phyloP scores from a whole-genome alignment of 2,888 invertebrate genomes.

The Rhingia rostrata region DNA sequence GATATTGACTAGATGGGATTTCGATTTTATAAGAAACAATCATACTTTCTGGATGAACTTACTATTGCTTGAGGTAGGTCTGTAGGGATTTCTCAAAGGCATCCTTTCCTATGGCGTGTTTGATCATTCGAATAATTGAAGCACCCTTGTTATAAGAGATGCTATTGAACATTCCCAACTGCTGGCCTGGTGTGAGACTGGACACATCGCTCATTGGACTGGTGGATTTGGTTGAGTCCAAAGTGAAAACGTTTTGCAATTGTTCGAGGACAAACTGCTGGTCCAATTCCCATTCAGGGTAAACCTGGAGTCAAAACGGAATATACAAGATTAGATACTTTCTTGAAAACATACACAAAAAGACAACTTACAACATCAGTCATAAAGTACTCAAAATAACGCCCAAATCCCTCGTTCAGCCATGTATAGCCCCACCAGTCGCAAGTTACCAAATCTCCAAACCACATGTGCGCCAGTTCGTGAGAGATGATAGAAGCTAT shows the following conservation, averaged over 20 bases:
- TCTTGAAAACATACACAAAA: neutral
- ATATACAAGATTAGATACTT: neutral
- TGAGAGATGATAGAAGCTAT: conserved; percentile 85
- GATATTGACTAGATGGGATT: conserved; percentile 74
- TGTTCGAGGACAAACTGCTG: conserved; percentile 89
- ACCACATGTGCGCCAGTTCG: conserved; percentile 87
- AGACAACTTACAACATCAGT: conserved; percentile 78
- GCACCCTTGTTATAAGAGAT: conserved; percentile 89
- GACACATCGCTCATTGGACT: conserved; percentile 85
- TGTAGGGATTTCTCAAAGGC: conserved; percentile 85
- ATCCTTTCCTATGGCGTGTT: conserved; percentile 85
- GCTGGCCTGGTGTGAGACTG: conserved; percentile 85
- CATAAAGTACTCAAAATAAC: conserved; percentile 89
- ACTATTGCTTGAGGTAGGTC: conserved; percentile 83
- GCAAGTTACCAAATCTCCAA: conserved; percentile 86
- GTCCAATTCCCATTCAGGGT: conserved; percentile 86
- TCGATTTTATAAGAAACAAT: neutral
- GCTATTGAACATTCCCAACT: conserved; percentile 86
- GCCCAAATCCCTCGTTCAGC: conserved; percentile 88
- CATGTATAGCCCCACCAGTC: conserved; percentile 85
- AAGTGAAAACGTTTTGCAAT: conserved; percentile 86
- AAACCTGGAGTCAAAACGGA: conserved; percentile 83
- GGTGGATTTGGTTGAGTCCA: conserved; percentile 85
- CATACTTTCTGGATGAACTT: conserved; percentile 64
- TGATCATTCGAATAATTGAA: conserved; percentile 88